These are phyloP conservation scores for Nilaparvata lugens DNA, from an alignment of 1,140 invertebrate species.

Conservation along the genomic window DNA sequence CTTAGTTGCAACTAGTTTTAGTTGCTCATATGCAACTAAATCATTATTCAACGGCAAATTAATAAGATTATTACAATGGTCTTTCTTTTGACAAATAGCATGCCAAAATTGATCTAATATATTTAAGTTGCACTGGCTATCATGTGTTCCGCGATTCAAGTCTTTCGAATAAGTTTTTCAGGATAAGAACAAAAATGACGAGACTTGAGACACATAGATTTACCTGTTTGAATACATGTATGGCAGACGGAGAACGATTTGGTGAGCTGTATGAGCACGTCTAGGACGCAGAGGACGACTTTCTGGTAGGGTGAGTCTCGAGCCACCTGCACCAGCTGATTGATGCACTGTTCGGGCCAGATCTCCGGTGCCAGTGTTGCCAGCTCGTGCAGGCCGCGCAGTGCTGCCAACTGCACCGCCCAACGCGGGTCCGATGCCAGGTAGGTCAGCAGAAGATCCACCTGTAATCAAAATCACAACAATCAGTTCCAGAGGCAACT, in stretches of 20 bases:
- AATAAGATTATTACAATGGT: too few relatives aligned
- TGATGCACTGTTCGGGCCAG: slow-evolving; percentile 64
- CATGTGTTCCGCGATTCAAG: too few relatives aligned
- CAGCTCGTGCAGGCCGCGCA: slow-evolving; percentile 64
- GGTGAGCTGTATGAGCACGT: slow-evolving; percentile 43
- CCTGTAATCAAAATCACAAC: slow-evolving; percentile 33
- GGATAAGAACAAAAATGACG: too few relatives aligned
- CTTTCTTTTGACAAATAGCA: too few relatives aligned
- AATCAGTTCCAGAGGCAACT: too few relatives aligned
- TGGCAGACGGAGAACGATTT: slow-evolving; percentile 46
- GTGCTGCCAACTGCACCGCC: slow-evolving; percentile 60
- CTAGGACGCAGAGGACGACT: slow-evolving; percentile 33
- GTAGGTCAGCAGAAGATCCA: slow-evolving; percentile 46
- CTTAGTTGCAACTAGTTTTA: too few relatives aligned
- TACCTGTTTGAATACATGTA: slow-evolving; percentile 37
- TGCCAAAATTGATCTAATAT: too few relatives aligned
- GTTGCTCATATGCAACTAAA: too few relatives aligned
- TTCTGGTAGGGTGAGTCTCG: slow-evolving; percentile 35
- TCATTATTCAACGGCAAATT: too few relatives aligned
- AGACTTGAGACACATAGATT: too few relatives aligned
- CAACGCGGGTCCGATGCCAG: slow-evolving; percentile 53
- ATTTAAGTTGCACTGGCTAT: too few relatives aligned
- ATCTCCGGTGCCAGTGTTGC: slow-evolving; percentile 68
- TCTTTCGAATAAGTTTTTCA: too few relatives aligned
- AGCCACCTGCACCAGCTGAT: slow-evolving; percentile 46